These are phyloP conservation scores for Perca flavescens DNA, from an alignment of 2,113 vertebrate species.

Conservation along the genomic window DNA sequence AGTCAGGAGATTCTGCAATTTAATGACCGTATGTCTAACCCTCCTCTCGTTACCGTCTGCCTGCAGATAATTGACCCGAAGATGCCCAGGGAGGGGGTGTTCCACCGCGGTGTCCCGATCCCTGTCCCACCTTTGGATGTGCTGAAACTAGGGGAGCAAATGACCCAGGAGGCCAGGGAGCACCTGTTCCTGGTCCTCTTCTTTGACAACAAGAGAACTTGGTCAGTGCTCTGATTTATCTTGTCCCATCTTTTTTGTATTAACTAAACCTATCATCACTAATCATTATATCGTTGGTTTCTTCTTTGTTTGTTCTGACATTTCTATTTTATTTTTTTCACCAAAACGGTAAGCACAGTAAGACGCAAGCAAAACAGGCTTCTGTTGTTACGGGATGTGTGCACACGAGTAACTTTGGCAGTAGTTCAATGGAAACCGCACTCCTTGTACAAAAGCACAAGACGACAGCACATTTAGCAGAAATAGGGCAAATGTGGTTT, in stretches of 20 bases:
- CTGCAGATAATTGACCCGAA: slow-evolving; percentile 97
- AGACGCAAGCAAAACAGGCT: background rate
- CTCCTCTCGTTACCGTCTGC: background rate
- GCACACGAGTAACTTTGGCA: background rate
- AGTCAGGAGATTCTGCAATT: background rate
- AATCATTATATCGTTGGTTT: background rate
- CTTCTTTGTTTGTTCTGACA: background rate
- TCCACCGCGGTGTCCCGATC: slow-evolving; percentile 96
- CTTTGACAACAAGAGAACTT: slow-evolving; percentile 99
- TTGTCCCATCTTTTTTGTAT: background rate
- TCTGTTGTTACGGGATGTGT: slow-evolving; percentile 35
- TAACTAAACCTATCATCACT: background rate
- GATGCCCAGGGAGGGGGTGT: slow-evolving; percentile 98
- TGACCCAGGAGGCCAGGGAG: slow-evolving; percentile 98
- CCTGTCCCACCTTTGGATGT: slow-evolving; percentile 97
- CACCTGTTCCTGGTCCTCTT: slow-evolving; percentile 99
- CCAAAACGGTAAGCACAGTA: background rate
- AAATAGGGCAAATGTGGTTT: slow-evolving; percentile 69
- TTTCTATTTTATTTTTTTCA: background rate
- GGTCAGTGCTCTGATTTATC: slow-evolving; percentile 84
- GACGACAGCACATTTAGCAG: slow-evolving; percentile 27
- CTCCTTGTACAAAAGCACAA: background rate
- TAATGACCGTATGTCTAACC: background rate
- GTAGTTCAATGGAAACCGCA: slow-evolving; percentile 49
- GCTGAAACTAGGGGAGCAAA: slow-evolving; percentile 98